Base-by-base conservation (phyloP, 37 sponge, comb jelly and placozoan species). In the Cladorhizidae sp. region DNA sequence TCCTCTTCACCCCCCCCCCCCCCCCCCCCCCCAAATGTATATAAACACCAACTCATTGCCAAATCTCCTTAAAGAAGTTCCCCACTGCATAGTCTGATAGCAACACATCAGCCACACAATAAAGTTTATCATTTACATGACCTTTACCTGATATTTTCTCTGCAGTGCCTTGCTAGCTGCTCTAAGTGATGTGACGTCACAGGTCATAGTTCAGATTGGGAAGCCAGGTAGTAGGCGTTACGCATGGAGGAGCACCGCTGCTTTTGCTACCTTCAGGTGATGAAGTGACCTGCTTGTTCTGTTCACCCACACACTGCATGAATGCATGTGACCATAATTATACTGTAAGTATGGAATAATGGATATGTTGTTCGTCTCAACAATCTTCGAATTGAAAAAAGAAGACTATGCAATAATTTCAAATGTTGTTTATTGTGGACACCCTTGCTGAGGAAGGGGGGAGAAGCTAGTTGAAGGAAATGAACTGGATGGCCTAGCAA, bases 241-340 rank as follows among this genome's bases (percentile, higher is more conserved):
- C 37, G 37, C 57, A 12, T 90, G 76, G 82, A 79, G 82, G 54
- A 90, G 82, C 35, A 75, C 73, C 33, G 81, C 77, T 55, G 81
- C 90, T 17, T 72, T 77, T 81, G 74, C 82, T 55, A 26, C 57
- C 1, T 90, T 90, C 80, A 72, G 82, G 90, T 90, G 25, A 79
- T 85, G 38, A 8, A 37, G 3, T 28, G 5, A 17, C 7, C 5
- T 36, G 67, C 8, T 2, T 67, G 67, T 18, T 12, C 29, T 9
- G 29, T 63, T 18, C n/a, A n/a, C n/a, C n/a, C n/a, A n/a, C n/a
- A n/a, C n/a, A n/a, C n/a, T n/a, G n/a, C n/a, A n/a, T n/a, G n/a
- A n/a, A n/a, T n/a, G n/a, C n/a, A n/a, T n/a, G n/a, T n/a, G n/a
- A n/a, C n/a, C n/a, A n/a, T n/a, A n/a, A n/a, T n/a, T n/a, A n/a